phyloP scores from a whole-genome alignment of 2,113 vertebrate genomes.

The Pygoscelis antarcticus region DNA sequence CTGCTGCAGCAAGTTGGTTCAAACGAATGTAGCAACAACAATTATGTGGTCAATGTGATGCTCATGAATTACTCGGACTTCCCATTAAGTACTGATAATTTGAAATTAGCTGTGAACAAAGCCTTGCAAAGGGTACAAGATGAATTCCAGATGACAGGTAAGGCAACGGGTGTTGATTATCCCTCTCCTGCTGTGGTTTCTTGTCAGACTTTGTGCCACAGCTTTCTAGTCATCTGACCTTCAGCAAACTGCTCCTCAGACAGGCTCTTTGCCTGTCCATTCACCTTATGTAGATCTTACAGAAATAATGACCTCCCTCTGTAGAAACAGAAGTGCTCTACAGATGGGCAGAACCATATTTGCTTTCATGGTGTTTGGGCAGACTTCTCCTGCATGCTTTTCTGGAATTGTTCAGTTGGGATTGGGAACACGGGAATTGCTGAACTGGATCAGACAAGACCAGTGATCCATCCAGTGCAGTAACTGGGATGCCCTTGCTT shows the following conservation, averaged over 20 bases:
- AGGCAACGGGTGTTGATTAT: not conserved
- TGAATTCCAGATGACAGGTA: conserved; percentile 68
- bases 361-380: not conserved
- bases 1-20: not conserved
- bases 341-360: not conserved
- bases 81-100: conserved; percentile 54
- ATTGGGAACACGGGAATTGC: not conserved
- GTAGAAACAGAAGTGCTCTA: not conserved
- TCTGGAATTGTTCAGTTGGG: not conserved
- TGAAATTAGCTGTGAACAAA: conserved; percentile 68
- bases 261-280: not conserved
- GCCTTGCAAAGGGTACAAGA: conserved; percentile 69
- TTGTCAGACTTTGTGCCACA: not conserved
- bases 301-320: not conserved
- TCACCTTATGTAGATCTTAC: not conserved
- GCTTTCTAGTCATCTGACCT: not conserved
- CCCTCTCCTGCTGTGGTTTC: conserved; percentile 36
- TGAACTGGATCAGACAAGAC: not conserved
- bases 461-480: not conserved
- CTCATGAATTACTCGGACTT: conserved; percentile 84
- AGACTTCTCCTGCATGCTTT: not conserved
- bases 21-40: conserved; percentile 22
- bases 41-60: conserved; percentile 83
- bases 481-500: not conserved
- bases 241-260: not conserved